phyloP scores from a whole-genome alignment of 1,140 invertebrate genomes.

The Halictus rubicundus region DNA sequence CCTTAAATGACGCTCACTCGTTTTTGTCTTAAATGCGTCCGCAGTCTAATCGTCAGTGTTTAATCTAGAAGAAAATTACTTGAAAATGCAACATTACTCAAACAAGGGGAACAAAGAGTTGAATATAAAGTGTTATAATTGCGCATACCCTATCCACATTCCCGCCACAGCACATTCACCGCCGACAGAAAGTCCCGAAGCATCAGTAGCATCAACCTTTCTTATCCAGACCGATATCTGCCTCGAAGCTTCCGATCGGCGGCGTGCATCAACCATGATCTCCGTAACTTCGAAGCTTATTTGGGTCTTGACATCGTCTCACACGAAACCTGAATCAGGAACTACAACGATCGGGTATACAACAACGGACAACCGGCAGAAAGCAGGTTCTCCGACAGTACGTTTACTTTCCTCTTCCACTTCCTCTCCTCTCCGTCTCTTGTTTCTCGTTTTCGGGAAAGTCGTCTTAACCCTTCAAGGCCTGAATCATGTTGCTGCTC shows the following conservation, averaged over 20 bases:
- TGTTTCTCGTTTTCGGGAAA: conserved; percentile 10
- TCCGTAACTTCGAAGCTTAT: background rate
- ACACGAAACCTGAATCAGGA: too few relatives aligned
- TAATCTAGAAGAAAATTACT: too few relatives aligned
- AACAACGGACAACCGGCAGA: background rate
- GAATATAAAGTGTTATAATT: too few relatives aligned
- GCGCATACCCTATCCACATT: too few relatives aligned
- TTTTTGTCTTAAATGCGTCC: too few relatives aligned
- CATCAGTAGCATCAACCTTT: too few relatives aligned
- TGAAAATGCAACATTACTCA: too few relatives aligned
- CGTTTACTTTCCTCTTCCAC: conserved; percentile 4
- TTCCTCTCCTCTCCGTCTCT: background rate
- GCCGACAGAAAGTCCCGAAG: background rate
- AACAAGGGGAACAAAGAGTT: too few relatives aligned
- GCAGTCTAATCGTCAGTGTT: too few relatives aligned
- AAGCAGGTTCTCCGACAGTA: conserved; percentile 3
- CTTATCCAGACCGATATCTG: background rate
- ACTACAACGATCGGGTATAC: background rate
- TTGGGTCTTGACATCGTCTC: background rate
- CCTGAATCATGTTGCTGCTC: too few relatives aligned
- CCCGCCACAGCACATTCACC: background rate
- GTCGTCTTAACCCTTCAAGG: background rate
- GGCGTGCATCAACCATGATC: background rate
- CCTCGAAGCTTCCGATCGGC: background rate
- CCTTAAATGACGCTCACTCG: too few relatives aligned